Conservation (phyloP, 2,888 invertebrate genomes). For the Parthenolecanium corni region DNA sequence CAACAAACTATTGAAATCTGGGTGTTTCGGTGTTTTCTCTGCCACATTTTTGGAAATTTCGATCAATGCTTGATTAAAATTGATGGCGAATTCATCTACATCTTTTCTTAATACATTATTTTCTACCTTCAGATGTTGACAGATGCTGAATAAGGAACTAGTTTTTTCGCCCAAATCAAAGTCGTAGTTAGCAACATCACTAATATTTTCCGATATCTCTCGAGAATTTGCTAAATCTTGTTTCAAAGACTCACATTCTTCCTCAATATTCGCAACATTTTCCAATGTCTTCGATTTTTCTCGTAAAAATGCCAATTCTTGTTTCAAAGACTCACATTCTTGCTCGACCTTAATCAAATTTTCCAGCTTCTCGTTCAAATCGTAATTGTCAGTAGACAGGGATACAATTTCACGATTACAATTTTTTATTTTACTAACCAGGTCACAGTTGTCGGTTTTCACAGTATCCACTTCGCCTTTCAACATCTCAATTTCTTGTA, state of each 20-base stretch:
- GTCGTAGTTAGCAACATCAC: too few species aligned
- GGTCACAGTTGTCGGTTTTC: conserved; percentile 4
- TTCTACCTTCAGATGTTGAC: too few species aligned
- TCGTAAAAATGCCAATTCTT: background rate
- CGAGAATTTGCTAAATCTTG: background rate
- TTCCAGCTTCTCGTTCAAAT: conserved; percentile 8
- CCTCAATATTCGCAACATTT: background rate
- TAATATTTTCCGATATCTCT: background rate
- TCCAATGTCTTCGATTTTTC: background rate
- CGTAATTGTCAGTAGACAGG: conserved; percentile 12
- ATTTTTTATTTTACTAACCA: conserved; percentile 8
- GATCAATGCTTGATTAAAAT: too few species aligned
- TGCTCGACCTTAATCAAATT: background rate
- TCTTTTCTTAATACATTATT: too few species aligned
- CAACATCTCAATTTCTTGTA: conserved; percentile 15
- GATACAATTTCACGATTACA: conserved; percentile 16
- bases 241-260: background rate
- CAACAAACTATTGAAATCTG: too few species aligned
- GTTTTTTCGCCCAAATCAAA: too few species aligned
- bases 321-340: background rate
- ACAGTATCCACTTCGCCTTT: conserved; percentile 6
- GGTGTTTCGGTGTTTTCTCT: too few species aligned
- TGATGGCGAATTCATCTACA: too few species aligned
- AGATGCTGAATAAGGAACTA: too few species aligned
- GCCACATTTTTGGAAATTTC: too few species aligned